These are phyloP conservation scores for Lepidochitona cinerea DNA, from an alignment of 2,888 invertebrate genomes.

Conservation along the genomic window DNA sequence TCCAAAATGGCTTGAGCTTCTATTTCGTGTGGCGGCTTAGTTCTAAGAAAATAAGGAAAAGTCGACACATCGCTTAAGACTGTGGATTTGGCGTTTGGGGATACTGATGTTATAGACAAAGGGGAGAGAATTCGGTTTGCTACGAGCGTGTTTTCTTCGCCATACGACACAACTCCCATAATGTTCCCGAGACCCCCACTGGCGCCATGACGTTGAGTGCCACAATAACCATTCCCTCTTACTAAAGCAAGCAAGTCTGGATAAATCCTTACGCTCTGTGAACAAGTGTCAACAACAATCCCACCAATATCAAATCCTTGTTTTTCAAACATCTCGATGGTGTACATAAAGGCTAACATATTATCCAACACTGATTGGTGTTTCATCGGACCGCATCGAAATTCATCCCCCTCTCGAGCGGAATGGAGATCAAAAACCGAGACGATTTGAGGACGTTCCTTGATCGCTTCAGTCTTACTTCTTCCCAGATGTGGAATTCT, in stretches of 20 bases:
- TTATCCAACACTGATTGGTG: slow-evolving; percentile 55
- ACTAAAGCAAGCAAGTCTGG: slow-evolving; percentile 64
- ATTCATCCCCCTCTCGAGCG: slow-evolving; percentile 47
- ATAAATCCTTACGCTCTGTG: slow-evolving; percentile 46
- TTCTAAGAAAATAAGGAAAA: slow-evolving; percentile 55
- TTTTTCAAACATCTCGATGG: slow-evolving; percentile 35
- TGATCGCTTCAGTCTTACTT: slow-evolving; percentile 39
- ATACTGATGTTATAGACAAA: slow-evolving; percentile 74
- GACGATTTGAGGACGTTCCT: slow-evolving; percentile 50
- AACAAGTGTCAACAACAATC: slow-evolving; percentile 59
- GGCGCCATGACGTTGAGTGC: slow-evolving; percentile 23
- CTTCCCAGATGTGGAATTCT: slow-evolving; percentile 15
- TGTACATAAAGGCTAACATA: slow-evolving; percentile 67
- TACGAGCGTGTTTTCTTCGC: slow-evolving; percentile 49
- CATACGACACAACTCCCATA: slow-evolving; percentile 61
- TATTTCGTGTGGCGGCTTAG: slow-evolving; percentile 50
- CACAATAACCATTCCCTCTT: slow-evolving; percentile 60
- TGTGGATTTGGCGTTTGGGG: slow-evolving; percentile 44
- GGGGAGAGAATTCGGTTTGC: slow-evolving; percentile 72
- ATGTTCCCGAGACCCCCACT: slow-evolving; percentile 33
- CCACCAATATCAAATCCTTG: slow-evolving; percentile 22
- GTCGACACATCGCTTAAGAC: slow-evolving; percentile 39
- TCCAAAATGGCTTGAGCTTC: slow-evolving; percentile 58
- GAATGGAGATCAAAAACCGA: slow-evolving; percentile 51
- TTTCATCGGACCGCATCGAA: slow-evolving; percentile 52